A percentile compares a stretch with the other conserved stretches of the same genome.
Conservation (phyloP, 2,888 invertebrate species). For the Ormyrus labotus region DNA sequence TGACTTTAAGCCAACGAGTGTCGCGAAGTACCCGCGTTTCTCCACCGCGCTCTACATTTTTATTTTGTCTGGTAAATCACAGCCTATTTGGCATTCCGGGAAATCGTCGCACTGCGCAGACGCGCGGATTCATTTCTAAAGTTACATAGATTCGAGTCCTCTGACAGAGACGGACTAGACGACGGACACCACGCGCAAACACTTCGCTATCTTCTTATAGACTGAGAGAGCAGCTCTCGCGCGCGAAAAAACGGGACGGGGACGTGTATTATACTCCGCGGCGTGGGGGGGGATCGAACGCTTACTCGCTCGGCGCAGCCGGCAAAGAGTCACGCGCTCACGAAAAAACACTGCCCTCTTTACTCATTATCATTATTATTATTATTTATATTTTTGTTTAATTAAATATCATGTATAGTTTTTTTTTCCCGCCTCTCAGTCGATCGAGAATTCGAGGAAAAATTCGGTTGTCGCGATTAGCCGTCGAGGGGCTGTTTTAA, state of each 20-base stretch:
- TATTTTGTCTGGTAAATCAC: constrained; percentile 77
- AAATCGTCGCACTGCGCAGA: constrained; percentile 62
- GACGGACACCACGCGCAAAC: constrained; percentile 1
- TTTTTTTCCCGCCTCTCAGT: constrained; percentile 10
- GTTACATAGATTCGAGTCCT: background rate
- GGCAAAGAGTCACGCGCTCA: background rate
- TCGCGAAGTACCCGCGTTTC: background rate
- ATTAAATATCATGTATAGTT: constrained; percentile 35
- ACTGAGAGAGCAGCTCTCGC: background rate
- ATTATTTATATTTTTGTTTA: background rate
- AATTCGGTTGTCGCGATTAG: constrained; percentile 46
- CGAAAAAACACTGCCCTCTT: constrained; percentile 6
- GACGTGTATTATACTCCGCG: too few species aligned
- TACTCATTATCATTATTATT: too few species aligned
- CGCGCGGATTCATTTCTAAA: background rate
- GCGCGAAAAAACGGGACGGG: background rate
- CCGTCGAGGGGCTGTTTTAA: constrained; percentile 23
- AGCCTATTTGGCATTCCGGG: constrained; percentile 88
- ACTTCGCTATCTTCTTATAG: too few species aligned
- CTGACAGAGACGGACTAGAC: constrained; percentile 4
- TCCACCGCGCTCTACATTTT: constrained; percentile 35
- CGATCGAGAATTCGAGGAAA: constrained; percentile 29
- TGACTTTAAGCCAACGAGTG: background rate
- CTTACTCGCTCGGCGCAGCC: constrained; percentile 17
- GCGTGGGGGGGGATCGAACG: constrained; percentile 9